Conservation (phyloP, 2,797 vertebrate genomes). For the Pseudotriccus pelzelni region DNA sequence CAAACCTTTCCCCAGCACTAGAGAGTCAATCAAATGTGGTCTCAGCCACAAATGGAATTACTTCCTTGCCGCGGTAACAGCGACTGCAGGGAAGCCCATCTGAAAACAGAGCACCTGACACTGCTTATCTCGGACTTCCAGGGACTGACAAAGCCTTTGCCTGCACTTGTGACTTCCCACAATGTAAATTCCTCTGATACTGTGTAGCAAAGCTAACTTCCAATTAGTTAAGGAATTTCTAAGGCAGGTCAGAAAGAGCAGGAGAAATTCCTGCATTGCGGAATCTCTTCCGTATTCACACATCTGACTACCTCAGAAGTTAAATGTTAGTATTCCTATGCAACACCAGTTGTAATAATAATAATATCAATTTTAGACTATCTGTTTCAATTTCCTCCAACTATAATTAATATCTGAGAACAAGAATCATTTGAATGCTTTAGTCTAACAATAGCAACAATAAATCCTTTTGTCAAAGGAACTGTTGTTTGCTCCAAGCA, state of each 20-base stretch:
- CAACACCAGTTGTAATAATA: neutral
- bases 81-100: neutral
- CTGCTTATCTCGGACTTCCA: neutral
- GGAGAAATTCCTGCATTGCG: neutral
- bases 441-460: neutral
- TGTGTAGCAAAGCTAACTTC: neutral
- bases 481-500: neutral
- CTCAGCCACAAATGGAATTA: slow-evolving; percentile 18
- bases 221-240: neutral
- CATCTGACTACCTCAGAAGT: neutral
- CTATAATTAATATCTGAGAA: neutral
- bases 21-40: slow-evolving; percentile 5
- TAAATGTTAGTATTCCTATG: neutral
- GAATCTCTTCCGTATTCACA: neutral
- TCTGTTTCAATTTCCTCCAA: neutral
- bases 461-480: neutral
- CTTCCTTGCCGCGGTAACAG: neutral
- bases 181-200: neutral
- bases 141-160: neutral
- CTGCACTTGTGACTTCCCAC: neutral
- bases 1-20: neutral
- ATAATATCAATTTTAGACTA: neutral
- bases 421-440: neutral
- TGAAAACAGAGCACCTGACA: neutral
- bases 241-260: neutral